phyloP scores from a whole-genome alignment of 2,888 invertebrate genomes.

The Agonopterix alstromeriana region DNA sequence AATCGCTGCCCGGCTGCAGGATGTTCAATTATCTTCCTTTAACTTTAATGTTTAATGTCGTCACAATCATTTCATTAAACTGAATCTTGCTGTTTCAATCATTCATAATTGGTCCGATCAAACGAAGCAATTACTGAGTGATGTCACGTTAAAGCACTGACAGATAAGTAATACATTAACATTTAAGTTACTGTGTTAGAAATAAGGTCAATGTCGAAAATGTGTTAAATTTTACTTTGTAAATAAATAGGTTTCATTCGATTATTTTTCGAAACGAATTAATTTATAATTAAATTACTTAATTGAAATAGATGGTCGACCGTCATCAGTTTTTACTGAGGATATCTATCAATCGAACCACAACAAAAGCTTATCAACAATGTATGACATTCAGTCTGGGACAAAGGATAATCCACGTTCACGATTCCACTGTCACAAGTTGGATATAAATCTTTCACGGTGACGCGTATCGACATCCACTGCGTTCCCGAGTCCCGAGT shows the following conservation, averaged over 20 bases:
- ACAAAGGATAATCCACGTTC: constrained; percentile 65
- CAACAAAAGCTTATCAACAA: constrained; percentile 49
- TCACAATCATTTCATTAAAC: constrained; percentile 74
- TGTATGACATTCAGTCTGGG: constrained; percentile 51
- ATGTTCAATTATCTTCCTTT: constrained; percentile 75
- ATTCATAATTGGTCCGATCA: constrained; percentile 55
- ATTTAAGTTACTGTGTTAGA: neutral
- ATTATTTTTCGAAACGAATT: neutral
- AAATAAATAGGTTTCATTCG: neutral
- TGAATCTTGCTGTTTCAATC: constrained; percentile 63
- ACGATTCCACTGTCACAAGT: constrained; percentile 56
- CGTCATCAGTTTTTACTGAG: constrained; percentile 20
- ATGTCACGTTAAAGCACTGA: constrained; percentile 2
- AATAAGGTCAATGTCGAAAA: neutral
- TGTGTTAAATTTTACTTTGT: neutral
- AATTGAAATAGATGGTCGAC: constrained; percentile 11
- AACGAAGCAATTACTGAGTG: constrained; percentile 34
- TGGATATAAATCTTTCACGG: constrained; percentile 65
- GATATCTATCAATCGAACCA: constrained; percentile 33
- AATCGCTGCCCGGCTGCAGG: constrained; percentile 59
- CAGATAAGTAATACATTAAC: neutral
- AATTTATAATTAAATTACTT: neutral
- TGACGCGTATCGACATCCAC: constrained; percentile 53
- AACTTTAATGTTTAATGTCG: constrained; percentile 67
- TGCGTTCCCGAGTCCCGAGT: constrained; percentile 15